Base-by-base conservation (phyloP, 2,797 vertebrate genomes). In the Malurus splendens region DNA sequence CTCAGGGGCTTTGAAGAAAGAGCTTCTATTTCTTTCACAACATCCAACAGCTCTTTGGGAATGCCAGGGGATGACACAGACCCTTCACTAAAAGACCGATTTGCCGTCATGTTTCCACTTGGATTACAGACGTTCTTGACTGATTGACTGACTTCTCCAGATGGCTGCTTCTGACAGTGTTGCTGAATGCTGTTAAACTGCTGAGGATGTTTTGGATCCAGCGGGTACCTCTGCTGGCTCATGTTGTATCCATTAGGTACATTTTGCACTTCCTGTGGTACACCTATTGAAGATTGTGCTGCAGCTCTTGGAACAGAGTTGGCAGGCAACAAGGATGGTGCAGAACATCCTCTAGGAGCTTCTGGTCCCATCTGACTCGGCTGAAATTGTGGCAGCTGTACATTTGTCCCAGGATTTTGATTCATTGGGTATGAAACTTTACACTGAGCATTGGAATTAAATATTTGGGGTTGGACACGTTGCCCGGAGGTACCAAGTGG, bases 151-250 rank as follows among this genome's bases (percentile, higher is more conserved):
- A 82, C 74, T 82, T 96, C 94, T 86, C 55, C 86, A 80, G 70
- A 41, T 2, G 45, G 93, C 51, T 75, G 78, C 27, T 80, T 95
- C 71, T 94, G 96, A 91, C 64, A 92, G n/a, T 74, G 60, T 8
- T 91, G 94, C 39, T 93, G 96, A 92, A 95, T 56, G 41, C 47
- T 81, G 66, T 72, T 93, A 64, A 33, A 82, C 36, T 77, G 71
- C 56, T 71, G 36, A 76, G 60, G 55, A 67, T 25, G 92, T 76
- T 82, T 93, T 44, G 24, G 68, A 81, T 96, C 93, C 48, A 92
- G 16, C 1, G 68, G 19, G 33, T 6, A 24, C 28, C 50, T 79
- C 65, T 94, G 95, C 23, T 92, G 94, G 75, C 32, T 89, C 28
- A 87, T 47, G 75, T 79, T 47, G 39, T 86, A 86, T 8, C 93